Conservation (phyloP, 2,888 invertebrate species). For the Amphipyra berbera region DNA sequence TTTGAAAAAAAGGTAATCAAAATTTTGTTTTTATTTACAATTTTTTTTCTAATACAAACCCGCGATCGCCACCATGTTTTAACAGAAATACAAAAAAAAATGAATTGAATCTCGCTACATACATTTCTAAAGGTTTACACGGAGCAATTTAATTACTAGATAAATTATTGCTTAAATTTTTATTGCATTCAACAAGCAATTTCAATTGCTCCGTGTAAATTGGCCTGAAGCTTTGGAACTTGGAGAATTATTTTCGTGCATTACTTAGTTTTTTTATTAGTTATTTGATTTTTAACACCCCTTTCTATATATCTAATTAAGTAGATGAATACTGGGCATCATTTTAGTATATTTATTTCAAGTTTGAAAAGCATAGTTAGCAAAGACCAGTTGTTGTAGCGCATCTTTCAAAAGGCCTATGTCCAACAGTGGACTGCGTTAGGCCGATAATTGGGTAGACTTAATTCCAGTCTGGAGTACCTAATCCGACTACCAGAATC, state of each 20-base stretch:
- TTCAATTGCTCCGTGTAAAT: no score
- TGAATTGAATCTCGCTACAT: no score
- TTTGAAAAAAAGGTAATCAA: constrained; percentile 40
- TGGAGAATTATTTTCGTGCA: no score
- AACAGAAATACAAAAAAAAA: no score
- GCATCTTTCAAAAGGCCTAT: no score
- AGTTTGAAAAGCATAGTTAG: neutral
- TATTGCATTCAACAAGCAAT: no score
- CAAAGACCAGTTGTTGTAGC: no score
- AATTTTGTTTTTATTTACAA: constrained; percentile 23
- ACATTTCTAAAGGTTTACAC: no score
- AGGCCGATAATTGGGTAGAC: constrained; percentile 7
- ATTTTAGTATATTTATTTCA: neutral
- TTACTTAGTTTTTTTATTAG: no score
- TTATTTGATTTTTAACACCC: neutral
- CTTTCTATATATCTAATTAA: constrained; percentile 22
- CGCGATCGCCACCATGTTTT: neutral
- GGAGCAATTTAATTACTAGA: no score
- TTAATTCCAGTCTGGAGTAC: neutral
- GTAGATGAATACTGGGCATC: constrained; percentile 31
- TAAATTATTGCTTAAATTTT: no score
- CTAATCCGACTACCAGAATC: constrained; percentile 32
- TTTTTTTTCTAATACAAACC: constrained; percentile 10
- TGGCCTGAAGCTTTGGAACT: no score
- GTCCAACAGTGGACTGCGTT: neutral